A percentile compares a stretch with the other conserved stretches of the same genome.
Evolutionary conservation across 2,888 invertebrate species (phyloP).

Genomic region (Ornithoptera priamus): DNA sequence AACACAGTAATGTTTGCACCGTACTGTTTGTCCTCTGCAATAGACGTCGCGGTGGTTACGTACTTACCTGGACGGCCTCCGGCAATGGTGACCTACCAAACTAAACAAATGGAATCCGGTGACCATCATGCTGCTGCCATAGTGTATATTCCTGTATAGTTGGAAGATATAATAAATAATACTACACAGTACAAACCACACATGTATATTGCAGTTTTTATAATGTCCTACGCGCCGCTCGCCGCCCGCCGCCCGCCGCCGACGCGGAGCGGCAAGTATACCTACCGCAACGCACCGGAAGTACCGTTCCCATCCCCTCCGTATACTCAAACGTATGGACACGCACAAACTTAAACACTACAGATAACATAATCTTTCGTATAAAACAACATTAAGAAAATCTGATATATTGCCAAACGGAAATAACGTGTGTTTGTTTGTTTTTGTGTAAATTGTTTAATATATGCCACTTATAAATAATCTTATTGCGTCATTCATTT

Average conservation of each 20-base stretch:
- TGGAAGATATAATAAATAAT: neutral
- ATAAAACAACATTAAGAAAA: conserved; percentile 7
- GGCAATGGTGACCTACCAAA: too few relatives aligned
- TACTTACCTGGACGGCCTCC: too few relatives aligned
- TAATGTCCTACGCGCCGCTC: conserved; percentile 42
- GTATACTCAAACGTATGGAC: conserved; percentile 15
- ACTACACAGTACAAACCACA: conserved; percentile 52
- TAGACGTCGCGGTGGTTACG: too few relatives aligned
- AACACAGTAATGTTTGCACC: too few relatives aligned
- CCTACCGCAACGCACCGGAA: conserved; percentile 39
- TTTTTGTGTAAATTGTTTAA: conserved; percentile 5
- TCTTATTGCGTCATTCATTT: conserved; percentile 11
- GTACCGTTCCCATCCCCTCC: conserved; percentile 37
- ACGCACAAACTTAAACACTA: conserved; percentile 22
- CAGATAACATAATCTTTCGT: conserved; percentile 16
- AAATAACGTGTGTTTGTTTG: conserved; percentile 6
- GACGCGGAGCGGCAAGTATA: conserved; percentile 42
- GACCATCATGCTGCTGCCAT: too few relatives aligned
- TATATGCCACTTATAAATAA: conserved; percentile 21
- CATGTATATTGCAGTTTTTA: conserved; percentile 61
- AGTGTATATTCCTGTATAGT: too few relatives aligned
- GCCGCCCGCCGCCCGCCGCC: conserved; percentile 49
- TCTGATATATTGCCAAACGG: conserved; percentile 10
- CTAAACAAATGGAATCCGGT: too few relatives aligned
- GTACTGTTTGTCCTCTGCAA: too few relatives aligned